A percentile compares a stretch with the other conserved stretches of the same genome.
Conservation (phyloP, 2,113 vertebrate species). For the Pitta sordida region DNA sequence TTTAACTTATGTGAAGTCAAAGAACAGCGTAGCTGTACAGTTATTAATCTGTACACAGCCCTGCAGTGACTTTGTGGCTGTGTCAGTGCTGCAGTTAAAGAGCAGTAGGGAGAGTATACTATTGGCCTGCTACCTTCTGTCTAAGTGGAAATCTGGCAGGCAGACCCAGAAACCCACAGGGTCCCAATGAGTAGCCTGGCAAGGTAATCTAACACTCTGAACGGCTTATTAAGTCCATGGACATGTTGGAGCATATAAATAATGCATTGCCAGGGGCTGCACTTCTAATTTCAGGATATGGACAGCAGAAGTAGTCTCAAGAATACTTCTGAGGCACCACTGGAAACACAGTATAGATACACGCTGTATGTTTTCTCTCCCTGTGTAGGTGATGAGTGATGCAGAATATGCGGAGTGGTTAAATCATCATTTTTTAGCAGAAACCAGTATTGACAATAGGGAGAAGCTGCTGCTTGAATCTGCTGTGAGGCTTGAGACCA, state of each 20-base stretch:
- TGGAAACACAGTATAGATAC: neutral
- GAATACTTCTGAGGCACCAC: neutral
- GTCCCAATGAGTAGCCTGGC: neutral
- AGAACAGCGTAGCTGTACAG: neutral
- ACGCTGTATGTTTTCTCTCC: neutral
- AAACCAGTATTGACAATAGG: slow-evolving; percentile 89
- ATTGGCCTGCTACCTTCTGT: neutral
- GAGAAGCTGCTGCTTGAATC: slow-evolving; percentile 88
- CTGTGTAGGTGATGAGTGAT: slow-evolving; percentile 80
- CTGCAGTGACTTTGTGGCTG: neutral
- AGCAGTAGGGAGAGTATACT: neutral
- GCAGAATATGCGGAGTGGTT: slow-evolving; percentile 86
- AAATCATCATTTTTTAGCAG: slow-evolving; percentile 81
- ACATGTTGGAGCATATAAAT: neutral
- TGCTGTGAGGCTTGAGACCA: slow-evolving; percentile 81
- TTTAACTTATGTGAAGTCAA: neutral
- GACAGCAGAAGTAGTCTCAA: neutral
- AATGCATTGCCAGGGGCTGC: neutral
- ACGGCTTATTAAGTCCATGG: rapidly evolving
- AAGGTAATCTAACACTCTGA: neutral
- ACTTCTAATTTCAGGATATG: neutral
- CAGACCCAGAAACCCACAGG: neutral
- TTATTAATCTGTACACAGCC: neutral
- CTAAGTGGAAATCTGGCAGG: neutral
- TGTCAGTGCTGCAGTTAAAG: neutral